Base-by-base conservation (phyloP, 2,888 invertebrate genomes). In the Anthrax anthrax region DNA sequence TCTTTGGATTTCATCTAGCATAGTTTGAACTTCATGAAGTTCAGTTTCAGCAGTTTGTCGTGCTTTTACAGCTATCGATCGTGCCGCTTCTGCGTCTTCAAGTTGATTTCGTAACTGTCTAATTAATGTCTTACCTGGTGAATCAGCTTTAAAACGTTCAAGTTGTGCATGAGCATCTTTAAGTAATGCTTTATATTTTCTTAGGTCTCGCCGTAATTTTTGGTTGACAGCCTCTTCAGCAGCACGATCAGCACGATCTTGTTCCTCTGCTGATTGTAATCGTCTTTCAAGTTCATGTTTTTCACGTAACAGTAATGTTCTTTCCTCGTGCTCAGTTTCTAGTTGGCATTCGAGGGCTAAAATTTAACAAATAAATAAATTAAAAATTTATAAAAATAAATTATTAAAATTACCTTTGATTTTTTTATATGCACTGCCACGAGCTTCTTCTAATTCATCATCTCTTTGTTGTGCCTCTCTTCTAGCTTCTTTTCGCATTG, bases 161-260 rank as follows among this genome's bases (percentile, higher is more conserved):
- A 95, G 70, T 76, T 92, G 89, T 1, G 85, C 80, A 60, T 95
- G 94, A 2, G 95, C 90, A 64, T 96, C 95, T 54, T 87, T 80
- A 1, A 95, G 72, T 47, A 95, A 67, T 0, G 90, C 94, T 60
- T 89, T 85, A 51, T 92, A 92, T 61, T 89, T 76, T 62, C 88
- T 85, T 57, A 96, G 67, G 60, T 95, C 94, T 53, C 87, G 76
- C 61, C 87, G 84, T 47, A 95, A 72, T 57, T 86, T 76, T 56
- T 79, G 78, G 52, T 81, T 71, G 0, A 77, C 70, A 29, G 81
- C 83, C 54, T 80, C 78, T 57, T 84, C 85, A 18, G 79, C 79
- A 44, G 77, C 80, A 17, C 79, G 73, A 57, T 83, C 83, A 0
- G 78, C 76, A 32, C 85, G 74, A 52, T 84, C 84, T 39, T 80